phyloP scores from a whole-genome alignment of 2,797 vertebrate species.

The Epinephelus malabaricus region DNA sequence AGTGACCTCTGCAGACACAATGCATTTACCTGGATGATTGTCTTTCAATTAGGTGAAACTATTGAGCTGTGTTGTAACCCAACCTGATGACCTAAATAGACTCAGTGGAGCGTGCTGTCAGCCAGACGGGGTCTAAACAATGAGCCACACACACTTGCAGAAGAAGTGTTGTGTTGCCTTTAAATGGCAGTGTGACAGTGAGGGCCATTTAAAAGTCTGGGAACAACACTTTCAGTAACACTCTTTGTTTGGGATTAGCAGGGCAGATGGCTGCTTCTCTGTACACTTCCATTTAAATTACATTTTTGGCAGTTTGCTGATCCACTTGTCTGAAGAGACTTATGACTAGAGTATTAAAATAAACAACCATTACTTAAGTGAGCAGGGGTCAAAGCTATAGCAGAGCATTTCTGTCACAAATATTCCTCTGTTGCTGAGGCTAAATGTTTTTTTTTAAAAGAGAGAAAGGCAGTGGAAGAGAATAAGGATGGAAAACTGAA shows the following conservation, averaged over 20 bases:
- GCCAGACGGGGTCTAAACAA: conserved; percentile 32
- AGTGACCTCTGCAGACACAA: conserved; percentile 13
- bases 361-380: conserved; percentile 45
- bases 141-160: conserved; percentile 3
- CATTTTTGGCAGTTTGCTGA: conserved; percentile 53
- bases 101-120: conserved; percentile 22
- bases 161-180: conserved; percentile 37
- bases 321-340: conserved; percentile 47
- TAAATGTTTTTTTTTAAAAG: background rate
- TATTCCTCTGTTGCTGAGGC: background rate
- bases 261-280: conserved; percentile 55
- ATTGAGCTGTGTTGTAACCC: conserved; percentile 32
- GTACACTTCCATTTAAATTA: conserved; percentile 46
- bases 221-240: conserved; percentile 53
- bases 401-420: conserved; percentile 8
- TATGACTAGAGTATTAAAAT: conserved; percentile 35
- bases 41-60: conserved; percentile 59
- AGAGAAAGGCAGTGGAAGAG: background rate
- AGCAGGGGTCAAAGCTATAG: conserved; percentile 32
- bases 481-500: background rate
- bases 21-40: conserved; percentile 40
- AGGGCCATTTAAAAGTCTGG: conserved; percentile 37
- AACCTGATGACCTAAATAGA: conserved; percentile 53
- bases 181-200: conserved; percentile 59
- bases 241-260: conserved; percentile 70